These are phyloP conservation scores for Brachionus manjavacas DNA, from an alignment of 1,140 invertebrate species.

Conservation along the genomic window DNA sequence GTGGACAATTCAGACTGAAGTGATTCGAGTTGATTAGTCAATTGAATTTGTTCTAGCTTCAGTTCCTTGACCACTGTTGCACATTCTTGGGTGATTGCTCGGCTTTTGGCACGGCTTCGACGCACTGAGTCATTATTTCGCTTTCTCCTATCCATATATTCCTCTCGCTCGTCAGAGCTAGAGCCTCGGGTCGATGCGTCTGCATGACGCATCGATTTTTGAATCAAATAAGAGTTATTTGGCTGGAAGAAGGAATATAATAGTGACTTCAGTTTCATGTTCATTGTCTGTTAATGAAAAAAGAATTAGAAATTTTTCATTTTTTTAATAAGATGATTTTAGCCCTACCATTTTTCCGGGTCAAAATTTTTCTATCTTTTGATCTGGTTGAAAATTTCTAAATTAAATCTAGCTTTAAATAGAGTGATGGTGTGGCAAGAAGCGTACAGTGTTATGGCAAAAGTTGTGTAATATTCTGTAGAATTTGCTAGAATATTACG, in stretches of 20 bases:
- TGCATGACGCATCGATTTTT: slow-evolving; percentile 37
- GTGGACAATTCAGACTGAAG: slow-evolving; percentile 17
- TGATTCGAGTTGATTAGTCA: background rate
- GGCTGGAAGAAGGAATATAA: slow-evolving; percentile 28
- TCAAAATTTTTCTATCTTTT: background rate
- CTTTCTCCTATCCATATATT: background rate
- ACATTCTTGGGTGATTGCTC: slow-evolving; percentile 5
- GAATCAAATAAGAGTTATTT: slow-evolving; percentile 27
- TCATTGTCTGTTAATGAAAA: background rate
- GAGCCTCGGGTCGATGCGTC: background rate
- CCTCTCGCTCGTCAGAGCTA: background rate
- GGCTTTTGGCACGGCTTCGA: slow-evolving; percentile 16
- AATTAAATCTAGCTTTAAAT: background rate
- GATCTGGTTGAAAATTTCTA: background rate
- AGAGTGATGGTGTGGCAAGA: background rate
- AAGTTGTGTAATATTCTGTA: background rate
- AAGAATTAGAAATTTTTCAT: background rate
- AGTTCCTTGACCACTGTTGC: background rate
- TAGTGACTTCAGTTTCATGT: slow-evolving; percentile 22
- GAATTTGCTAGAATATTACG: background rate
- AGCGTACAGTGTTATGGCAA: background rate
- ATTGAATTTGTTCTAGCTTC: background rate
- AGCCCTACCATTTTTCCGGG: background rate
- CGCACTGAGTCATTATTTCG: slow-evolving; percentile 34
- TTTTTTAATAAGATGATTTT: background rate